These are phyloP conservation scores for Lithophane semibrunnea DNA, from an alignment of 2,888 invertebrate species.

Conservation along the genomic window DNA sequence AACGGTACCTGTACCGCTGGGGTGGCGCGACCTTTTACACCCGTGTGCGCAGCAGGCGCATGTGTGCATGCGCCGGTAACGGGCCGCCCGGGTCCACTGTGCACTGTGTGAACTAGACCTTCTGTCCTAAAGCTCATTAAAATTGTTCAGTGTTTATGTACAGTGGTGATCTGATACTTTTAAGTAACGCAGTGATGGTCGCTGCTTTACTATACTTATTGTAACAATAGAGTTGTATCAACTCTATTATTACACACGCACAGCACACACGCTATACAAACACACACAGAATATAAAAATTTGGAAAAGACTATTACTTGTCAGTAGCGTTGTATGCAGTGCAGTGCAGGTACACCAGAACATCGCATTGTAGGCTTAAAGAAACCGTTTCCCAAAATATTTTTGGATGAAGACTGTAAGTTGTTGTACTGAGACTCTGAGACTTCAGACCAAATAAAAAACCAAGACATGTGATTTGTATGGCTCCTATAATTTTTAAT, in stretches of 20 bases:
- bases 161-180: not conserved
- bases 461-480: too few species aligned
- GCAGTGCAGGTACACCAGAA: not conserved
- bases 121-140: not conserved
- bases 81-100: conserved; percentile 20
- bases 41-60: conserved; percentile 24
- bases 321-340: too few species aligned
- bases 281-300: too few species aligned
- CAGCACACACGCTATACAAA: too few species aligned
- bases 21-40: conserved; percentile 68
- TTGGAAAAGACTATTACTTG: not conserved
- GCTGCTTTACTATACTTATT: too few species aligned
- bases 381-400: not conserved
- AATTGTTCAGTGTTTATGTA: not conserved
- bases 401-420: not conserved
- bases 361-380: not conserved
- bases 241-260: not conserved
- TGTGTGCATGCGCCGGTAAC: conserved; percentile 29
- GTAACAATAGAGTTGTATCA: not conserved
- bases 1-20: conserved; percentile 73
- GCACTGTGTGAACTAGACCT: conserved; percentile 11
- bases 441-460: too few species aligned
- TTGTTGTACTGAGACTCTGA: too few species aligned
- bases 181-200: not conserved
- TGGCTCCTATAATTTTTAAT: too few species aligned